Evolutionary conservation across 2,113 vertebrate species (phyloP), one percentile per base, ranked within the genome.

Genomic region (Takifugu bimaculatus): DNA sequence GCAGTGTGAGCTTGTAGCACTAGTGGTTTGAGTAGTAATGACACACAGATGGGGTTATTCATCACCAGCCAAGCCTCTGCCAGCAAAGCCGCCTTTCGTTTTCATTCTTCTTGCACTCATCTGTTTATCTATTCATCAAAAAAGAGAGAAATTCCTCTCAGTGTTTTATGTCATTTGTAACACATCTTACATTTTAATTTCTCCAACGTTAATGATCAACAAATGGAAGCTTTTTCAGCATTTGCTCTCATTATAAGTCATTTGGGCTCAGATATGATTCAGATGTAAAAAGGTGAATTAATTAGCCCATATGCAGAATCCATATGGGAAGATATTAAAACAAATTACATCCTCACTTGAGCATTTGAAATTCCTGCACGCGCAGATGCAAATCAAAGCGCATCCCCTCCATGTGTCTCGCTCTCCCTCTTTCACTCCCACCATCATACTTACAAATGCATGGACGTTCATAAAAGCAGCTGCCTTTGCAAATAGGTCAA

Each of bases 1-100:
- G 59, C 70, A 54, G 65, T 54, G 66, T 61, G 53, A 42, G 63
- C 28, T 29, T 68, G 75, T 74, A 60, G 71, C 51, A 51, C 52
- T 67, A 63, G 72, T 58, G 66, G 68, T 63, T 69, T 29, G 63
- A 51, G 66, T 74, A 51, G 73, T 74, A 69, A 85, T 59, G 63
- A 82, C 74, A 70, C 62, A 69, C 74, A 77, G 80, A 78, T 78
- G 75, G 70, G 60, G 74, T 70, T 75, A 78, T 84, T 85, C 66
- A 85, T 87, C 87, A 83, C 27, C 50, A 64, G 70, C 76, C 62
- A 63, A 68, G 43, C 54, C 61, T 59, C 65, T 80, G 68, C 72
- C 68, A 85, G 77, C 64, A 67, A 87, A 75, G 68, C 66, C 64
- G 57, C 63, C 42, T 52, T 43, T 51, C 63, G 25, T 45, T 32